Percentiles rank a stretch among this genome's conserved stretches.
phyloP scores from a whole-genome alignment of 2,888 invertebrate genomes.

The Trichogramma evanescens region DNA sequence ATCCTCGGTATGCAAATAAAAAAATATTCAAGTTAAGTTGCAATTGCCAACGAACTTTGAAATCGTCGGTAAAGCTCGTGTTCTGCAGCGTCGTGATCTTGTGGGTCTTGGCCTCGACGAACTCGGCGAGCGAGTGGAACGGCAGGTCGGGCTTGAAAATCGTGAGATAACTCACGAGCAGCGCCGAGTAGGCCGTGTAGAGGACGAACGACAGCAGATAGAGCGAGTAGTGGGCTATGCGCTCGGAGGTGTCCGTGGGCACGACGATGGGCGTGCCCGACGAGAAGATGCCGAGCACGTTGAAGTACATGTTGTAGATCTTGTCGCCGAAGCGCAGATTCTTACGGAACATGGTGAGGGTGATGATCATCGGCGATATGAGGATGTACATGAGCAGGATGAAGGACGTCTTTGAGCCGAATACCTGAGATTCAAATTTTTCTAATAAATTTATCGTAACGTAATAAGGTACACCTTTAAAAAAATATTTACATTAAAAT shows the following conservation, averaged over 20 bases:
- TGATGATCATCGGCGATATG: not conserved
- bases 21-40: not conserved
- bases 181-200: slow-evolving; percentile 23
- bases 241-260: slow-evolving; percentile 15
- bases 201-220: slow-evolving; percentile 9
- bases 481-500: too few species aligned
- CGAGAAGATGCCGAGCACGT: slow-evolving; percentile 10
- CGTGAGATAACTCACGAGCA: slow-evolving; percentile 27
- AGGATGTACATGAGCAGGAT: not conserved
- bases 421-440: not conserved
- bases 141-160: slow-evolving; percentile 19
- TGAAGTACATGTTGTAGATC: slow-evolving; percentile 3
- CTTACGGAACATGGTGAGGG: not conserved
- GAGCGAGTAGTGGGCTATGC: slow-evolving; percentile 19
- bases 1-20: too few species aligned
- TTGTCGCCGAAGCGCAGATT: not conserved
- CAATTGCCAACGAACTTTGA: slow-evolving; percentile 3
- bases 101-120: slow-evolving; percentile 1
- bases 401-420: not conserved
- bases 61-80: slow-evolving; percentile 1
- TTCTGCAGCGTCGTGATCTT: slow-evolving; percentile 1
- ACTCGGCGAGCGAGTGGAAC: slow-evolving; percentile 16
- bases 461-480: too few species aligned
- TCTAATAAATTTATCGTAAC: not conserved
- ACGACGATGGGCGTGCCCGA: slow-evolving; percentile 11